Percentiles rank a stretch among this genome's conserved stretches.
phyloP scores from a whole-genome alignment of 2,888 invertebrate genomes.

The Dryocosmus kuriphilus region DNA sequence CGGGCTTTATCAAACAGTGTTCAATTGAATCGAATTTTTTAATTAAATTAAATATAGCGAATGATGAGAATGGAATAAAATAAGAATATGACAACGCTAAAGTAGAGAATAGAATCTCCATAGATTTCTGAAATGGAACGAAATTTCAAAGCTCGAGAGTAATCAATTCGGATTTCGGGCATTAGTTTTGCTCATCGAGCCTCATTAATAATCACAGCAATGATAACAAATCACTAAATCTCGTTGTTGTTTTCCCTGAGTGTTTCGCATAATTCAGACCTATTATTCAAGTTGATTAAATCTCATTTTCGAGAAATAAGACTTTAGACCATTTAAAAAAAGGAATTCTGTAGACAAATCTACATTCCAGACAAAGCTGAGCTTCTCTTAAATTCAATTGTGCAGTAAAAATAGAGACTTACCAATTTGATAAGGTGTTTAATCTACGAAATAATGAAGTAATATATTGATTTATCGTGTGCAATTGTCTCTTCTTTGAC shows the following conservation, averaged over 20 bases:
- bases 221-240: background rate
- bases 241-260: background rate
- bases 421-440: background rate
- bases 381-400: slow-evolving; percentile 14
- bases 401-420: slow-evolving; percentile 3
- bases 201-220: background rate
- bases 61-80: background rate
- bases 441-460: background rate
- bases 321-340: background rate
- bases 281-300: slow-evolving; percentile 16
- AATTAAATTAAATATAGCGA: background rate
- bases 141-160: background rate
- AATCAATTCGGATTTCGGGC: background rate
- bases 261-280: background rate
- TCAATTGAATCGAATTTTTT: slow-evolving; percentile 24
- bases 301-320: slow-evolving; percentile 11
- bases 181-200: background rate
- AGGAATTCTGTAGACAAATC: slow-evolving; percentile 2
- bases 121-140: background rate
- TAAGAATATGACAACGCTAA: background rate
- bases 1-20: background rate
- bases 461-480: slow-evolving; percentile 4
- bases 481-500: background rate
- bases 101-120: background rate
- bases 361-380: slow-evolving; percentile 17